These are phyloP conservation scores for Bacillus rossius DNA, from an alignment of 1,140 invertebrate species.

Conservation along the genomic window DNA sequence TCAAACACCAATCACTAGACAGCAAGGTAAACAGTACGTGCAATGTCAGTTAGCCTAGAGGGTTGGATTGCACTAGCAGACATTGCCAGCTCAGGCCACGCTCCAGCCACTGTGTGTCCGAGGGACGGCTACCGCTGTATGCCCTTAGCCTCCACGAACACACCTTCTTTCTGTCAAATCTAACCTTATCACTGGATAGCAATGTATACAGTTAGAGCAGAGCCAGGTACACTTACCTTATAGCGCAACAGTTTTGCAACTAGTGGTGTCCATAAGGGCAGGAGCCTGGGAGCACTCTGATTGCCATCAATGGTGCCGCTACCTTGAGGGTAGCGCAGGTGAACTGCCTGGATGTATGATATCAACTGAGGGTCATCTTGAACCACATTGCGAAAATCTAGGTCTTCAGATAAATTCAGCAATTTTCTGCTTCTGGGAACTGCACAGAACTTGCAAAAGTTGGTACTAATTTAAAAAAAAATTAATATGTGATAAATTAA, in stretches of 20 bases:
- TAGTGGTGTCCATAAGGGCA: slow-evolving; percentile 35
- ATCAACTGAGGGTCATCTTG: slow-evolving; percentile 68
- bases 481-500: too few species aligned
- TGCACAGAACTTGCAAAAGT: slow-evolving; percentile 11
- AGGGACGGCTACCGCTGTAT: slow-evolving; percentile 46
- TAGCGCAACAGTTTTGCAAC: slow-evolving; percentile 39
- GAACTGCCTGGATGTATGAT: slow-evolving; percentile 61
- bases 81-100: slow-evolving; percentile 64
- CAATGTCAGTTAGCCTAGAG: slow-evolving; percentile 58
- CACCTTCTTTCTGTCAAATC: slow-evolving; percentile 52
- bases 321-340: slow-evolving; percentile 45
- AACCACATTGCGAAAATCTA: slow-evolving; percentile 59
- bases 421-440: slow-evolving; percentile 12
- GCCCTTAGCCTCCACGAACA: slow-evolving; percentile 56
- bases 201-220: too few species aligned
- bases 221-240: slow-evolving; percentile 44
- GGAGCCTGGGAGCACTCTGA: slow-evolving; percentile 45
- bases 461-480: too few species aligned
- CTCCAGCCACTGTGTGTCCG: slow-evolving; percentile 63
- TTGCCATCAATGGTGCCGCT: slow-evolving; percentile 43
- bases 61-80: slow-evolving; percentile 66
- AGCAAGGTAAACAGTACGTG: too few species aligned
- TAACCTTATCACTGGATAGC: too few species aligned
- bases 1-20: slow-evolving; percentile 22
- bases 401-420: slow-evolving; percentile 64